Base-by-base conservation (phyloP, 2,888 invertebrate genomes). In the Lasioglossum figueresi region DNA sequence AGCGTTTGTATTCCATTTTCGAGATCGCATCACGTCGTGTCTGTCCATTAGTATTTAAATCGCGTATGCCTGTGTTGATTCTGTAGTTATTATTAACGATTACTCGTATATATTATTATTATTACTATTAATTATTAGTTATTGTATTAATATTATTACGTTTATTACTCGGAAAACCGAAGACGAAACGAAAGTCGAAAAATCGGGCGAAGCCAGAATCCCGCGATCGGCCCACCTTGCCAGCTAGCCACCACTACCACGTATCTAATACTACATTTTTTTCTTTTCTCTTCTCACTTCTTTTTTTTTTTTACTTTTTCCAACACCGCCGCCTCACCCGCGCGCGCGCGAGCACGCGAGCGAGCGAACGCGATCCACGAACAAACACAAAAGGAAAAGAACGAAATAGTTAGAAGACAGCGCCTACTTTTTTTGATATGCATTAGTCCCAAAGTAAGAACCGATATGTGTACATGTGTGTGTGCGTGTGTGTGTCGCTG, bases 21-120 rank as follows among this genome's bases (percentile, higher is more conserved):
- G 71, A 88, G 81, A 86, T 84, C 80, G 84, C 88, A 88, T 83
- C 86, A 88, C 86, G 84, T 86, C 73, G 37, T 83, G 85, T 88
- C 84, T 90, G 90, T 90, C 88, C 89, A 90, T 81, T 90, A 90
- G 87, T 87, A 90, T 88, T 90, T 90, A 90, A 86, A 84, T 83
- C 86, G 76, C 89, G 80, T 86, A 85, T 73, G 82, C 78, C 86
- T 90, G 83, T 84, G 89, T 90, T 87, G 83, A 89, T 85, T 86
- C 75, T 68, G 56, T 89, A 90, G 83, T 84, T 84, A 86, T 82
- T 79, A 63, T 79, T 83, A 82, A 56, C 48, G 84, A 88, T 86
- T 83, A 85, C 81, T 88, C 86, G 83, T 84, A 75, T 76, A 76
- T 59, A 87, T 76, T 73, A 84, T 87, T 83, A 75, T 80, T 86